Conservation (phyloP, 2,888 invertebrate species). For the Bombylius discolor region DNA sequence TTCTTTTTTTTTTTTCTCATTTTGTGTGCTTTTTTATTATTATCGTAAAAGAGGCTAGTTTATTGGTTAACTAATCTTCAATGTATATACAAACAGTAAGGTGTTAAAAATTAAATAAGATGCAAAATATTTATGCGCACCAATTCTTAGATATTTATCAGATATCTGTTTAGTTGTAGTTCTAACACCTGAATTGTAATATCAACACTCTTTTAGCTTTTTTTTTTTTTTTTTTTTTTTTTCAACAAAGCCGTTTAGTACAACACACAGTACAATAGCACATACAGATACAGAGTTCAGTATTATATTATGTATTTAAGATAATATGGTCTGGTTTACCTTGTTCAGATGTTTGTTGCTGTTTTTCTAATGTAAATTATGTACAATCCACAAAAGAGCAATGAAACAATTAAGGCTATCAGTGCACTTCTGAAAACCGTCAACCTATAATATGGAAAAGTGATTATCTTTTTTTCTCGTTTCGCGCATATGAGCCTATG, state of each 20-base stretch:
- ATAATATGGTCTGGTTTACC: background rate
- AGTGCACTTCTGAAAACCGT: background rate
- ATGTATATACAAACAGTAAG: background rate
- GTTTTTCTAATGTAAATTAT: slow-evolving; percentile 8
- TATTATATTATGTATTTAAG: no score
- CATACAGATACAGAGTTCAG: no score
- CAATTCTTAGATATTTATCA: slow-evolving; percentile 7
- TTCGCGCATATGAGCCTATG: no score
- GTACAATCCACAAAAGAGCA: background rate
- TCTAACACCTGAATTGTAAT: slow-evolving; percentile 7
- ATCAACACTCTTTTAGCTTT: background rate
- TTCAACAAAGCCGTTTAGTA: no score
- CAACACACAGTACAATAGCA: no score
- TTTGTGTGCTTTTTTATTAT: background rate
- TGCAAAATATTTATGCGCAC: slow-evolving; percentile 9
- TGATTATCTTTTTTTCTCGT: background rate
- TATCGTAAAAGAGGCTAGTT: background rate
- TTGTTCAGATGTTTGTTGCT: slow-evolving; percentile 3
- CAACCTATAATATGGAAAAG: background rate
- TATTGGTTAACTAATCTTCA: background rate
- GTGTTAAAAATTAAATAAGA: slow-evolving; percentile 8
- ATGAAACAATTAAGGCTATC: slow-evolving; percentile 10
- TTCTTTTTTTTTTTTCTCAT: no score
- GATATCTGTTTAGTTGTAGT: slow-evolving; percentile 3
- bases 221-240: no score